Evolutionary conservation across 2,888 invertebrate genomes (phyloP).

Genomic region (Xanthostigma xanthostigma): DNA sequence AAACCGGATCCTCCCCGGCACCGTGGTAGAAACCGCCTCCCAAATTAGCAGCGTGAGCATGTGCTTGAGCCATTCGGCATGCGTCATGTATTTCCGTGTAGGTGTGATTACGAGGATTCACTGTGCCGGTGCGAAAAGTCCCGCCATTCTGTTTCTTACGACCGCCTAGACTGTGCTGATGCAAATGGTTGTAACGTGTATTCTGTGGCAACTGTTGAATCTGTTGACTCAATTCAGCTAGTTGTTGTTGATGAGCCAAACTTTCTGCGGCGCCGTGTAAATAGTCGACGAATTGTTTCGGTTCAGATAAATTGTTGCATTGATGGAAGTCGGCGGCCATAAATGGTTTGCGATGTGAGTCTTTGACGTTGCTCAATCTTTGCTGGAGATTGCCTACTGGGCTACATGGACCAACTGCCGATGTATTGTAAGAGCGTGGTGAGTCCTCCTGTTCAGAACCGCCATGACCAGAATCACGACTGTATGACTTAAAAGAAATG

Average conservation of each 20-base stretch:
- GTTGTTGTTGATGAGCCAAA: slow-evolving; percentile 1
- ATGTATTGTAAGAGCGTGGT: slow-evolving; percentile 39
- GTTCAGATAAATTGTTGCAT: slow-evolving; percentile 8
- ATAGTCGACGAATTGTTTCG: slow-evolving; percentile 19
- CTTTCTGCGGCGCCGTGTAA: slow-evolving; percentile 14
- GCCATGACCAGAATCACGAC: slow-evolving; percentile 46
- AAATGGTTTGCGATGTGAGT: slow-evolving; percentile 33
- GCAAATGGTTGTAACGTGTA: slow-evolving; percentile 3
- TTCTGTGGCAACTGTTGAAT: slow-evolving; percentile 2
- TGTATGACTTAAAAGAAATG: slow-evolving; percentile 73
- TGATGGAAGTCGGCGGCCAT: slow-evolving; percentile 30
- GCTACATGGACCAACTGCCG: slow-evolving; percentile 22
- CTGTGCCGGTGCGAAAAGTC: slow-evolving; percentile 33
- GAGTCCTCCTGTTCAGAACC: slow-evolving; percentile 51
- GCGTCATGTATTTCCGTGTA: slow-evolving; percentile 58
- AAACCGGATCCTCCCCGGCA: slow-evolving; percentile 58
- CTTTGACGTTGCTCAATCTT: slow-evolving; percentile 38
- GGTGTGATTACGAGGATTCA: slow-evolving; percentile 54
- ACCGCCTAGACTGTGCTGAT: slow-evolving; percentile 2
- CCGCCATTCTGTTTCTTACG: slow-evolving; percentile 11
- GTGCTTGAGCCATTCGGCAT: slow-evolving; percentile 21
- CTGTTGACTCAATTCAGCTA: slow-evolving; percentile 10
- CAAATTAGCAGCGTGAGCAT: slow-evolving; percentile 30
- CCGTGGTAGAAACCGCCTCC: slow-evolving; percentile 40
- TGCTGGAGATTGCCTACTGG: slow-evolving; percentile 32